phyloP scores from a whole-genome alignment of 2,888 invertebrate genomes.

The Rhagium mordax region DNA sequence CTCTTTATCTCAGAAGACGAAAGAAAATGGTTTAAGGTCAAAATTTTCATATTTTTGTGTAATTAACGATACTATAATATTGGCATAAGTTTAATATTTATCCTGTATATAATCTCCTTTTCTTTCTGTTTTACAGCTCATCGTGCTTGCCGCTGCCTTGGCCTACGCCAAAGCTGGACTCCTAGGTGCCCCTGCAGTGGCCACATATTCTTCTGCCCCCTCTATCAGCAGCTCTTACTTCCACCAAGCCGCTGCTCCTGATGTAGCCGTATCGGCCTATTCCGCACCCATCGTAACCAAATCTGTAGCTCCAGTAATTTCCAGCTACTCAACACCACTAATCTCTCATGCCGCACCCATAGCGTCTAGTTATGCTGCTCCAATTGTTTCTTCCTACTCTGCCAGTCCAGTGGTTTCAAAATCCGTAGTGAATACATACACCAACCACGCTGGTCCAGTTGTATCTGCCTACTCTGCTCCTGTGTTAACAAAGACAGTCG shows the following conservation, averaged over 20 bases:
- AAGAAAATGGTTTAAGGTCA: too few relatives aligned
- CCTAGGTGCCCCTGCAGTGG: conserved; percentile 62
- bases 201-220: conserved; percentile 64
- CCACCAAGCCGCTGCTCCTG: conserved; percentile 59
- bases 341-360: conserved; percentile 14
- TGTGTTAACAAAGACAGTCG: conserved; percentile 6
- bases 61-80: too few relatives aligned
- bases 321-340: not conserved
- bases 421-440: not conserved
- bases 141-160: conserved; percentile 74
- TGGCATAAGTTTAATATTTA: too few relatives aligned
- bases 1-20: too few relatives aligned
- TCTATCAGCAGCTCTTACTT: conserved; percentile 68
- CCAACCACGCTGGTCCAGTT: conserved; percentile 35
- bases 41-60: too few relatives aligned
- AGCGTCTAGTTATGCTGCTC: conserved; percentile 36
- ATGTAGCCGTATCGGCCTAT: conserved; percentile 62
- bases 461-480: not conserved
- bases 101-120: too few relatives aligned
- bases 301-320: conserved; percentile 39
- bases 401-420: conserved; percentile 44
- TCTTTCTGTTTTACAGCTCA: conserved; percentile 66
- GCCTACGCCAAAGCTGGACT: conserved; percentile 77
- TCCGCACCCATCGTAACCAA: conserved; percentile 57
- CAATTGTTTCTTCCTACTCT: conserved; percentile 44